Evolutionary conservation across 2,888 invertebrate genomes (phyloP).

Genomic region (Tineola bisselliella): DNA sequence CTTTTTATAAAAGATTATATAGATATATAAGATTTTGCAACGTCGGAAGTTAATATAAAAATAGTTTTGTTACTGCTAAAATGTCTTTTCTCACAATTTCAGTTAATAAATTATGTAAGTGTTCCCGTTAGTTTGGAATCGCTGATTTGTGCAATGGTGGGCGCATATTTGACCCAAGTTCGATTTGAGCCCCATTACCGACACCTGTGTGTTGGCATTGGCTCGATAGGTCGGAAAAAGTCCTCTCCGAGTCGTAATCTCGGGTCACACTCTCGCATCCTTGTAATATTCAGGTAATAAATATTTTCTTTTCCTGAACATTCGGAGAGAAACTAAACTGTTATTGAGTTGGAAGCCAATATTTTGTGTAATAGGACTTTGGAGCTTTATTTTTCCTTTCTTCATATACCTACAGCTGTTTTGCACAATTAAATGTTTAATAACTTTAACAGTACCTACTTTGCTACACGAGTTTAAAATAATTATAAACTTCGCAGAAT

Average conservation of each 20-base stretch:
- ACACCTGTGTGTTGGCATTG: slow-evolving; percentile 47
- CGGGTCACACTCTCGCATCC: slow-evolving; percentile 36
- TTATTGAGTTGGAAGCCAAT: slow-evolving; percentile 44
- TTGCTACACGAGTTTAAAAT: too few species aligned
- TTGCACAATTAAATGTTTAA: too few species aligned
- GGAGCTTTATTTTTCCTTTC: background rate
- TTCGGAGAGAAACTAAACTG: slow-evolving; percentile 43
- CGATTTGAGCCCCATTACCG: slow-evolving; percentile 48
- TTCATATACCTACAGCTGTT: background rate
- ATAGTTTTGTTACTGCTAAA: background rate
- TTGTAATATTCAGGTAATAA: slow-evolving; percentile 57
- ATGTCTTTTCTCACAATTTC: background rate
- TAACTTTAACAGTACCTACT: too few species aligned
- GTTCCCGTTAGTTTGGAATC: background rate
- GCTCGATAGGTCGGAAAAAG: slow-evolving; percentile 31
- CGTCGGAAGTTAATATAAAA: too few species aligned
- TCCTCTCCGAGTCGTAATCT: slow-evolving; percentile 42
- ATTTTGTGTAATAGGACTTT: slow-evolving; percentile 26
- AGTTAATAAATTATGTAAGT: background rate
- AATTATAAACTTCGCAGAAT: background rate
- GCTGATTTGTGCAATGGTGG: slow-evolving; percentile 3
- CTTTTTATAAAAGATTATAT: too few species aligned
- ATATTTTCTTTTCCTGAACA: slow-evolving; percentile 45
- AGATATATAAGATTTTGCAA: too few species aligned
- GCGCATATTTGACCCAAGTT: slow-evolving; percentile 1